Conservation (phyloP, 53 echinoderm and acorn worm genomes). For the Mesocentrotus franciscanus region DNA sequence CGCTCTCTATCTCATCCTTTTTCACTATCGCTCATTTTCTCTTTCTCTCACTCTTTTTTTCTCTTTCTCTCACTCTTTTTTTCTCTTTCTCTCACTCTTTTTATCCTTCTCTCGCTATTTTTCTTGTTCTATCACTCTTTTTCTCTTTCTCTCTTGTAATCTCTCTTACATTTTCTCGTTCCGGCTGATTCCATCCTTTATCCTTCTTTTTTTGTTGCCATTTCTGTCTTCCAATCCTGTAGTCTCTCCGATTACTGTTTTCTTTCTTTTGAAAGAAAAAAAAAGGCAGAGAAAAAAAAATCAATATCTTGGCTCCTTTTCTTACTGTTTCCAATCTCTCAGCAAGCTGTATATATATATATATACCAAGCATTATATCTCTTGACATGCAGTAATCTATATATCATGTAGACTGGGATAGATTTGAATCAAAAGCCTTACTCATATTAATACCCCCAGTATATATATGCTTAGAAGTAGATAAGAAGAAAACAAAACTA, state of each 20-base stretch:
- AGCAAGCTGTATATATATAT: not conserved
- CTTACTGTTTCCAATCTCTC: not conserved
- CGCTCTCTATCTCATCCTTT: too few relatives aligned
- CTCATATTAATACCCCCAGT: not conserved
- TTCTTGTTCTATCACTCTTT: not conserved
- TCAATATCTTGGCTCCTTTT: too few relatives aligned
- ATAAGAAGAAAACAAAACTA: not conserved
- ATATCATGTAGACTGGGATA: not conserved
- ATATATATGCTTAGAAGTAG: not conserved
- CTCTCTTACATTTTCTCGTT: too few relatives aligned
- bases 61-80: not conserved
- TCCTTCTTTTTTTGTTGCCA: not conserved
- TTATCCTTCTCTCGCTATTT: not conserved
- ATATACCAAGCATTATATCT: not conserved
- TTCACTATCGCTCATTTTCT: too few relatives aligned
- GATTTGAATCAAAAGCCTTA: not conserved
- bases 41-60: not conserved
- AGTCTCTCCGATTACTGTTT: not conserved
- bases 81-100: not conserved
- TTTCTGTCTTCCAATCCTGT: too few relatives aligned
- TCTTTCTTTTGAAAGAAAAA: not conserved
- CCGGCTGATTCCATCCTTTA: not conserved
- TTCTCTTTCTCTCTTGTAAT: not conserved
- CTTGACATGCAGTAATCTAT: not conserved
- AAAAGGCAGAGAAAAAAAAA: not conserved